Base-by-base conservation (phyloP, 2,797 vertebrate genomes). In the Euphonia xanthogaster region DNA sequence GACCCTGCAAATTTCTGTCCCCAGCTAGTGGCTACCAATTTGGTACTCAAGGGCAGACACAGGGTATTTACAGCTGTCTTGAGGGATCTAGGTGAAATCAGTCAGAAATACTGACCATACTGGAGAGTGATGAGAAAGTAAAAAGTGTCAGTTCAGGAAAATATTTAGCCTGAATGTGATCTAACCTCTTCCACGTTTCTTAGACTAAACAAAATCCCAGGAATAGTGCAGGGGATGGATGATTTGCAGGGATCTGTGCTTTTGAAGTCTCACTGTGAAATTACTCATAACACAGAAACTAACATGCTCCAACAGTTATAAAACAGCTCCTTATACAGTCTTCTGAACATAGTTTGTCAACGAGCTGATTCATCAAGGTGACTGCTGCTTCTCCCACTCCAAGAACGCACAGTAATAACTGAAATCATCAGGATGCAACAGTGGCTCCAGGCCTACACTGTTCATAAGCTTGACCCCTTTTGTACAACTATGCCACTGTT, bases 281-380 rank as follows among this genome's bases (percentile, higher is more conserved):
- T 95, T 84, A 93, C 39, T 90, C 27, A 22, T 81, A 76, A 57
- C 57, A 61, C 25, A 61, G 27, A 74, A 87, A 47, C 11, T 28
- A 80, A 44, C 24, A 63, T 42, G 42, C 42, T 87, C 48, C 44
- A 54, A 57, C 44, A 77, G 71, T 79, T 48, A 88, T 9, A 48
- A 90, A 92, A 8, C 31, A 66, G 33, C 50, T 86, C 48, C 84
- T 73, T 63, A 18, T n/a, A 25, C 9, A 51, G 27, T 63, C 63
- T 88, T 25, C 42, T 82, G 50, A 92, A 60, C 57, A 88, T 30
- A 25, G 50, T 93, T 91, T 81, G 44, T 88, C 50, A 85, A 33
- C 1, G 0, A 81, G 60, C 23, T 94, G 92, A 92, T 86, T 93
- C 88, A 91, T 82, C 91, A 67, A 95, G 78, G 88, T 90, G 70